Evolutionary conservation across 1,140 invertebrate genomes (phyloP), one percentile per base, ranked within the genome.

Genomic region (Drosophila sp.): DNA sequence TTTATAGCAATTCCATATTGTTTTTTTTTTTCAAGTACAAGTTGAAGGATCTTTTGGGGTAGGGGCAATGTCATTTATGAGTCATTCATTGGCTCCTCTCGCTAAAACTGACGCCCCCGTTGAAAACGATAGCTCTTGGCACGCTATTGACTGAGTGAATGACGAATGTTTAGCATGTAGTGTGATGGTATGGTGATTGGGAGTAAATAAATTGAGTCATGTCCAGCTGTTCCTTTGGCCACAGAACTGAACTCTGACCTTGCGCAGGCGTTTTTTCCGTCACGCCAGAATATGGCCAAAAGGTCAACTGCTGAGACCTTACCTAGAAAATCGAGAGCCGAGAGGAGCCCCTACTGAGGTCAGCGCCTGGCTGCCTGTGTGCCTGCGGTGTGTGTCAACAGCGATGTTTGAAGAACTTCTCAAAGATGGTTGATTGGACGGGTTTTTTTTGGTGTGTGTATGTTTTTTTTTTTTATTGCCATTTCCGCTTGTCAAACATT

Each of bases 401-500:
- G 7, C 25, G n/a, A 27, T 27, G 7, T 27, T 50, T 50, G 23
- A 50, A 50, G 44, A 50, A 50, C 44, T 50, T 27, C 44, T 50
- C 44, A 50, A 50, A 50, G 44, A 50, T 27, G 44, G 44, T 50
- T 23, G 27, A 6, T n/a, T 66, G 3, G 47, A 40, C 57, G 66
- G 60, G 67, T 57, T 41, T 64, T 68, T 73, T 56, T 32, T 33
- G 38, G 60, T 47, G 44, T 65, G 50, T 77, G 65, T 67, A 8
- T 35, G 7, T 66, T 74, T 50, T 72, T 44, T 79, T 74, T 56
- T 70, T 75, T 69, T 66, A 68, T 74, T 58, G 79, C 78, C 79
- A 86, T 83, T 86, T 86, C 83, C 83, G 83, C 83, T 87, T 86
- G 83, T 86, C 83, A 86, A 82, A 86, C 83, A 87, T 86, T 87